Conservation (phyloP, 2,888 invertebrate species). For the Drosophila meridiana region DNA sequence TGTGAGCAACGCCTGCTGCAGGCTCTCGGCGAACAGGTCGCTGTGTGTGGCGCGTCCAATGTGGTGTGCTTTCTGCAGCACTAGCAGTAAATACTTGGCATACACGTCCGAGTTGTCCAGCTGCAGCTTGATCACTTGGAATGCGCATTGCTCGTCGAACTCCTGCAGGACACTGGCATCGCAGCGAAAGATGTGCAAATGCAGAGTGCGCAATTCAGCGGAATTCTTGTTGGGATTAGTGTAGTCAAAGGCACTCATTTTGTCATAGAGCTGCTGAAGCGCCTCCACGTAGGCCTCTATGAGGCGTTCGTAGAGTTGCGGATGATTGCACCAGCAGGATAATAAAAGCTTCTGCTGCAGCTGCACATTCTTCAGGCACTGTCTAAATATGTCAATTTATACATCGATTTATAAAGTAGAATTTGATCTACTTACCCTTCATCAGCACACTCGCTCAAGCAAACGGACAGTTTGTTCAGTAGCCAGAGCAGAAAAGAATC, state of each 20-base stretch:
- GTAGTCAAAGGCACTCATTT: conserved; percentile 47
- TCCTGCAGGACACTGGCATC: conserved; percentile 62
- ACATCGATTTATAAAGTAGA: too few relatives aligned
- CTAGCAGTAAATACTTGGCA: conserved; percentile 64
- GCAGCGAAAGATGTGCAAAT: conserved; percentile 59
- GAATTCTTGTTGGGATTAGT: conserved; percentile 15
- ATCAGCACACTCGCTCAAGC: conserved; percentile 53
- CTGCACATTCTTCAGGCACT: conserved; percentile 71
- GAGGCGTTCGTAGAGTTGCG: conserved; percentile 73
- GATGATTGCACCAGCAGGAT: conserved; percentile 80
- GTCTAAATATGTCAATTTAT: conserved; percentile 48
- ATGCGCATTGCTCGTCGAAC: conserved; percentile 66
- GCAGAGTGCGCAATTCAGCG: conserved; percentile 4
- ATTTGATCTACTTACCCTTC: conserved; percentile 42
- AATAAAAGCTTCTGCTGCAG: conserved; percentile 81
- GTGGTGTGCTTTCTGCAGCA: conserved; percentile 69
- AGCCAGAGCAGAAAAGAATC: conserved; percentile 79
- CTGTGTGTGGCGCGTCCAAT: conserved; percentile 73
- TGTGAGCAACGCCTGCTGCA: conserved; percentile 63
- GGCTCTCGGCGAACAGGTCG: conserved; percentile 60
- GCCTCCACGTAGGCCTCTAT: conserved; percentile 70
- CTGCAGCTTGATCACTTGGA: conserved; percentile 59
- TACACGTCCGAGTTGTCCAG: conserved; percentile 59
- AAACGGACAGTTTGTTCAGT: conserved; percentile 74
- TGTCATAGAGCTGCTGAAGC: conserved; percentile 61